Evolutionary conservation across 2,797 vertebrate genomes (phyloP), one percentile per base, ranked within the genome.

Genomic region (Channa striata): DNA sequence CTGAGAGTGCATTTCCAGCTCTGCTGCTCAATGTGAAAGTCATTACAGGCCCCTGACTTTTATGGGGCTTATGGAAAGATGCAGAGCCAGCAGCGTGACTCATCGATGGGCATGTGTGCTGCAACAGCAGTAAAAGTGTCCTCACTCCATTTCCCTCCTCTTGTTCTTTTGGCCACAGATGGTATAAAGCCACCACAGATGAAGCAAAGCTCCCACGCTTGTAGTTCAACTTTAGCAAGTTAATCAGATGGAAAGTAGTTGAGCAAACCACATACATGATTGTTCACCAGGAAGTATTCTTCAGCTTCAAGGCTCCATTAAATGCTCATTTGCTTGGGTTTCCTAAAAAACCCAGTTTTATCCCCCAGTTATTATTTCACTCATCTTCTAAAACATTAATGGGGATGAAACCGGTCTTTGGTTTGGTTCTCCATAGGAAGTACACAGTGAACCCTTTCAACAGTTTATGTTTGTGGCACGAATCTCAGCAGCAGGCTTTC

Each of bases 11-110:
- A 70, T 77, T 87, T 67, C 76, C 48, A 67, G 72, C 77, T 72
- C 71, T 74, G 77, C 68, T 58, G 83, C 79, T 83, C 85, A 83
- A 90, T 86, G 75, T 90, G 85, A 91, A 91, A 93, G 72, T 79
- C 89, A 88, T 87, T 82, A 87, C 75, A 82, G 74, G 30, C 56
- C 77, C 68, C 77, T 64, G 73, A 82, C 74, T 87, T 91, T 91
- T 90, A 89, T 68, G 78, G 78, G 62, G 83, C 57, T 78, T 75
- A 64, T 87, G 85, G 86, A 92, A 91, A 93, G 82, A 88, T 42
- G 62, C 77, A 73, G 79, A 80, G 80, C 91, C 89, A 87, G 77
- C 65, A 12, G 59, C 20, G 65, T 93, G 91, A 92, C 88, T 93
- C 91, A 93, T 78, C 34, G 13, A 46, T 84, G 77, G 75, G 58